phyloP scores from a whole-genome alignment of 2,113 vertebrate species.

The Notechis scutatus region DNA sequence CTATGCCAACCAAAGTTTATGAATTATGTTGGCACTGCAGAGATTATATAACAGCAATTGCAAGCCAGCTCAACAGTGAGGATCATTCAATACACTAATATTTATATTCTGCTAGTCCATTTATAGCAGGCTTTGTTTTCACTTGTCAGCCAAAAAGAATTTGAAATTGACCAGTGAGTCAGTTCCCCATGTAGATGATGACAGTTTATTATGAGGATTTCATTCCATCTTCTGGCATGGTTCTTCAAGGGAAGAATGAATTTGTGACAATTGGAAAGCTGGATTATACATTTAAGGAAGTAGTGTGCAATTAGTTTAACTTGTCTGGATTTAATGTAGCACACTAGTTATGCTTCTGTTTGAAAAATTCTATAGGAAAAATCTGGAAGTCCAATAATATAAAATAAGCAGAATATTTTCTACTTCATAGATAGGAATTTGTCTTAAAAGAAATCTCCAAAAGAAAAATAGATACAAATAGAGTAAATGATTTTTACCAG shows the following conservation, averaged over 20 bases:
- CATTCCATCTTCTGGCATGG: not conserved
- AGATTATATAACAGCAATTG: not conserved
- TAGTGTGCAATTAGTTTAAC: not conserved
- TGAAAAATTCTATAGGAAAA: not conserved
- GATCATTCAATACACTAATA: not conserved
- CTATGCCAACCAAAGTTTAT: constrained; percentile 32
- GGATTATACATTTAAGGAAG: not conserved
- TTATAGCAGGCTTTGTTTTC: not conserved
- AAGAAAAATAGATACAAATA: not conserved
- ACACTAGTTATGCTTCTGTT: not conserved
- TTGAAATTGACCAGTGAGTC: not conserved
- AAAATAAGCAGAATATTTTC: not conserved
- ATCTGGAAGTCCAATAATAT: not conserved
- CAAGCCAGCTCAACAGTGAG: not conserved
- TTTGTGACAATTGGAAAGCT: too few species aligned
- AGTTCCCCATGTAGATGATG: not conserved
- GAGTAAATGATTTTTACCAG: not conserved
- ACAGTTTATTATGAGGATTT: not conserved
- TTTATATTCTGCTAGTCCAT: not conserved
- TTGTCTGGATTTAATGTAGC: not conserved
- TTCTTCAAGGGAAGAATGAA: not conserved
- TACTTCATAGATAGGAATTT: not conserved
- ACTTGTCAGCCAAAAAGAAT: not conserved
- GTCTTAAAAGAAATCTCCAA: not conserved
- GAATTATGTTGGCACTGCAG: not conserved